Conservation (phyloP, 2,113 vertebrate species). For the Odobenus rosmarus region DNA sequence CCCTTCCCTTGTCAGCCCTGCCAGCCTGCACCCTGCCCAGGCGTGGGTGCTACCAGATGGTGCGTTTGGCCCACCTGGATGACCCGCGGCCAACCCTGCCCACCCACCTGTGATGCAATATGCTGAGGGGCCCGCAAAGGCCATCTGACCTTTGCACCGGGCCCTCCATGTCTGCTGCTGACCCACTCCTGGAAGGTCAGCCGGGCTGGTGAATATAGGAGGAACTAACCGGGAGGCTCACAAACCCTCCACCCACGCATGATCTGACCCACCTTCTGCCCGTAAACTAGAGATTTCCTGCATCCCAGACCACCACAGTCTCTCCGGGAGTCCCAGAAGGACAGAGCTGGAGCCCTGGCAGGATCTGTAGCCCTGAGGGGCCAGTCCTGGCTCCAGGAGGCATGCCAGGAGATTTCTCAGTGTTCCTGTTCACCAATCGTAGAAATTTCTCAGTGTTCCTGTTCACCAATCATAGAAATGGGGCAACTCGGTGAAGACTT, state of each 20-base stretch:
- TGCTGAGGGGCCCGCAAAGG: background rate
- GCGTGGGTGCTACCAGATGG: background rate
- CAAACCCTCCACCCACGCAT: background rate
- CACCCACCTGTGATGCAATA: background rate
- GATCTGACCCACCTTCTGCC: background rate
- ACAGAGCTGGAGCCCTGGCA: background rate
- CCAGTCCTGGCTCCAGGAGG: background rate
- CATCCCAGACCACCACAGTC: background rate
- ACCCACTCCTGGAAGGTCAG: background rate
- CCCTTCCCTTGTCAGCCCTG: background rate
- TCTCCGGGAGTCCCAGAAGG: background rate
- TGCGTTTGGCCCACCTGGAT: background rate
- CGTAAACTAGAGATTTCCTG: background rate
- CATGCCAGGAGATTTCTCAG: background rate
- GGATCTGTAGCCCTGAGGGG: background rate
- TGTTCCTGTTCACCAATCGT: background rate
- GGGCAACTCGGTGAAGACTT: background rate
- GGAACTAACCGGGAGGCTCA: background rate
- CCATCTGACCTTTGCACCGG: background rate
- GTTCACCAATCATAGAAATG: background rate
- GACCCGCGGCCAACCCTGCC: background rate
- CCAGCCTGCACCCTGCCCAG: background rate
- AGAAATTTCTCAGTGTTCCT: background rate
- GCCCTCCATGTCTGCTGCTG: background rate
- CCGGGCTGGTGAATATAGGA: background rate